Base-by-base conservation (phyloP, 2,797 vertebrate genomes). In the Acomys russatus region DNA sequence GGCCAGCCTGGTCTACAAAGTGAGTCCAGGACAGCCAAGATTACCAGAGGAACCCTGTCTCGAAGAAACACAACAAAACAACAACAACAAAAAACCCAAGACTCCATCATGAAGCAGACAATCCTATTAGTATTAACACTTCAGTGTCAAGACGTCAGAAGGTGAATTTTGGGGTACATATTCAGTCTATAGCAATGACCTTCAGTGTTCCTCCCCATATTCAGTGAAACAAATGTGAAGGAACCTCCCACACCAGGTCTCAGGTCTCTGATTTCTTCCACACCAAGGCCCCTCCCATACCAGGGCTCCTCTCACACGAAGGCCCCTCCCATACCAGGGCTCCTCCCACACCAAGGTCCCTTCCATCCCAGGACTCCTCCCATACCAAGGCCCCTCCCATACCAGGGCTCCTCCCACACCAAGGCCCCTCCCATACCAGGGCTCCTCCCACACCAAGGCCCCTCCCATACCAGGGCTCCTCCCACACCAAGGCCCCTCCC, bases 361-460 rank as follows among this genome's bases (percentile, higher is more conserved):
- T 54, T 49, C 76, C 49, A 54, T 18, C n/a, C 51, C 77, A 30
- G 15, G 9, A 4, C 18, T 23, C 56, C 79, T 82, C 38, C 25
- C 61, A 84, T 35, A 20, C 61, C 61, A 83, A 23, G 35, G 10
- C 54, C 4, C 20, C 0, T 15, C 7, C 56, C 64, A 33, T 0
- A 63, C 12, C 12, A 18, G 59, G 22, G 15, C 30, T 33, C 33
- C 54, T 79, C 20, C 56, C n/a, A 82, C 56, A 38, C 56, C 80
- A 64, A 25, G 61, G 54, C 1, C 0, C 20, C 0, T 11, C 5
- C 56, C 59, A 22, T 0, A 56, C 18, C 6, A 11, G 61, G 44
- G 12, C 44, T 30, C 77, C 76, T 54, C 76, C 76, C 49, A 82
- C 56, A 38, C 56, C 80, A 64, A 23, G 35, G 10, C 54, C 4